phyloP scores from a whole-genome alignment of 2,797 vertebrate species.

The Squalus acanthias region DNA sequence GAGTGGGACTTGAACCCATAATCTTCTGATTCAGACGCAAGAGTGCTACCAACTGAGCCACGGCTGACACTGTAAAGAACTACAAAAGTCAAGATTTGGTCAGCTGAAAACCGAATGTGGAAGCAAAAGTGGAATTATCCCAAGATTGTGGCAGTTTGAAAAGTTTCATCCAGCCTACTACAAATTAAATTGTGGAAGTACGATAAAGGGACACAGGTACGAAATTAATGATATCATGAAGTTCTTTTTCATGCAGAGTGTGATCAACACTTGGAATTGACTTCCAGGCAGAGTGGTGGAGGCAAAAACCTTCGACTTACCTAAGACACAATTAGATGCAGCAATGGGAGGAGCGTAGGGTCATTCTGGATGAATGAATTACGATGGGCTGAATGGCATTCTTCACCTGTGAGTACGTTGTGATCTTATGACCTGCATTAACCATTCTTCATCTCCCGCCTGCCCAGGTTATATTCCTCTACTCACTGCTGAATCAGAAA shows the following conservation, averaged over 20 bases:
- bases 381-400: not conserved
- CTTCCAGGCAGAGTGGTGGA: not conserved
- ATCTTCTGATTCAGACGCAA: too few species aligned
- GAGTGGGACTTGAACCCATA: too few species aligned
- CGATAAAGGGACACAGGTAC: not conserved
- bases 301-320: too few species aligned
- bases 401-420: not conserved
- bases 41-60: too few species aligned
- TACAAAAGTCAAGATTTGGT: not conserved
- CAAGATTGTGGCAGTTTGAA: not conserved
- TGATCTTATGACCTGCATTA: not conserved
- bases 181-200: not conserved
- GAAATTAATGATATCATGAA: not conserved
- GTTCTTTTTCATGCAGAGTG: not conserved
- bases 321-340: not conserved
- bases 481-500: too few species aligned
- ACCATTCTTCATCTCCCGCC: too few species aligned
- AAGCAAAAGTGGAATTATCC: not conserved
- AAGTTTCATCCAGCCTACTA: not conserved
- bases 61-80: not conserved
- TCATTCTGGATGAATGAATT: not conserved
- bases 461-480: too few species aligned
- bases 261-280: not conserved
- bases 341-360: not conserved
- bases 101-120: not conserved